Evolutionary conservation across 2,113 vertebrate genomes (phyloP).

Genomic region (Petromus typicus): DNA sequence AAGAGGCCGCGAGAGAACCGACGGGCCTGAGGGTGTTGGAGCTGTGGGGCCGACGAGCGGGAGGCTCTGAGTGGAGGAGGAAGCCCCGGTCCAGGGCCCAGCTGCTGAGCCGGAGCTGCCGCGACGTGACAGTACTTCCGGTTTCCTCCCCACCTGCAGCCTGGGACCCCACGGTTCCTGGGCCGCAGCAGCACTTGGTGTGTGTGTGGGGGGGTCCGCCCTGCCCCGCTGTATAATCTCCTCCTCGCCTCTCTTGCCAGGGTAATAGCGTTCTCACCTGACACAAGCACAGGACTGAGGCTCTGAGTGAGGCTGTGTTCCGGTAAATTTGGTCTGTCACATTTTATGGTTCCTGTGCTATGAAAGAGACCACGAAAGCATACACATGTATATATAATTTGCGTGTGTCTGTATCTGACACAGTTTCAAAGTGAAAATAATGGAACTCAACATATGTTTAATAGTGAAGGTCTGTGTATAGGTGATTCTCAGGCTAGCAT

Average conservation of each 20-base stretch:
- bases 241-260: neutral
- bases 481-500: neutral
- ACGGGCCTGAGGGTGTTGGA: neutral
- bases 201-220: neutral
- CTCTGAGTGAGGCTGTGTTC: neutral
- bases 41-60: neutral
- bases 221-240: neutral
- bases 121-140: neutral
- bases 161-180: neutral
- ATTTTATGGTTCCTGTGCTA: neutral
- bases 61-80: neutral
- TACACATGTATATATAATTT: neutral
- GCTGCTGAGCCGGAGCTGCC: neutral
- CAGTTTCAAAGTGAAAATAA: slow-evolving; percentile 52
- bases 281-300: too few species aligned
- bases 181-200: neutral
- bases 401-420: neutral
- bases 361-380: neutral
- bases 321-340: neutral
- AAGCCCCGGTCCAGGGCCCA: neutral
- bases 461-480: neutral
- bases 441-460: neutral
- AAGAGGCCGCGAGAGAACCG: neutral
- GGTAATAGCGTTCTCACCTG: neutral
- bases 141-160: neutral